Conservation (phyloP, 1,140 invertebrate genomes). For the Calosoma granatense region DNA sequence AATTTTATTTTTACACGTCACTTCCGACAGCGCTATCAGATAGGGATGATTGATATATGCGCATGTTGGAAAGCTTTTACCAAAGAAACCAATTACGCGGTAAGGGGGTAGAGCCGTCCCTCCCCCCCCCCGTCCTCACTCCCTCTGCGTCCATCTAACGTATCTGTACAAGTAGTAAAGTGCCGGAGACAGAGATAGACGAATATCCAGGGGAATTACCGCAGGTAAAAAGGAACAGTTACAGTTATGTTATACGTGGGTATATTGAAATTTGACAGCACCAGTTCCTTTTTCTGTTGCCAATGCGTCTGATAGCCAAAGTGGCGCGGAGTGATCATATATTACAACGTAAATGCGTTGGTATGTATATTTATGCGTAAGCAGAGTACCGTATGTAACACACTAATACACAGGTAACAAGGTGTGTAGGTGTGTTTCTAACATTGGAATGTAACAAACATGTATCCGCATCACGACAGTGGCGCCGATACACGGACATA, state of each 20-base stretch:
- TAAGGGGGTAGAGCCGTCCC: not conserved
- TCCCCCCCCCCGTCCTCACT: not conserved
- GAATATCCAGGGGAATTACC: not conserved
- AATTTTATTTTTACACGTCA: constrained; percentile 9
- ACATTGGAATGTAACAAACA: no score
- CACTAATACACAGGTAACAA: no score
- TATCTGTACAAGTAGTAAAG: not conserved
- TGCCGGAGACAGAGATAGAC: not conserved
- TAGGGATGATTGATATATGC: constrained; percentile 6
- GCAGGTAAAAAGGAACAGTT: not conserved
- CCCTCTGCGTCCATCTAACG: not conserved
- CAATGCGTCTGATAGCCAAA: no score
- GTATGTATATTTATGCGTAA: no score
- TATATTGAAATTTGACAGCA: constrained; percentile 5
- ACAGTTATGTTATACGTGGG: not conserved
- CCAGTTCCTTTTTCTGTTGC: no score
- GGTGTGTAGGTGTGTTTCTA: no score
- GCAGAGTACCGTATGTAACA: no score
- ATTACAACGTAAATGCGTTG: no score
- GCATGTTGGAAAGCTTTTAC: constrained; percentile 6
- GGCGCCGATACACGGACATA: no score
- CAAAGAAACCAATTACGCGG: constrained; percentile 3
- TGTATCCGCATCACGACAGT: no score
- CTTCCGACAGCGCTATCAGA: constrained; percentile 5
- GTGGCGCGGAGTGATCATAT: no score